A percentile compares a stretch with the other conserved stretches of the same genome.
These are phyloP conservation scores for Axis porcinus DNA, from an alignment of 2,113 vertebrate genomes.

Conservation along the genomic window DNA sequence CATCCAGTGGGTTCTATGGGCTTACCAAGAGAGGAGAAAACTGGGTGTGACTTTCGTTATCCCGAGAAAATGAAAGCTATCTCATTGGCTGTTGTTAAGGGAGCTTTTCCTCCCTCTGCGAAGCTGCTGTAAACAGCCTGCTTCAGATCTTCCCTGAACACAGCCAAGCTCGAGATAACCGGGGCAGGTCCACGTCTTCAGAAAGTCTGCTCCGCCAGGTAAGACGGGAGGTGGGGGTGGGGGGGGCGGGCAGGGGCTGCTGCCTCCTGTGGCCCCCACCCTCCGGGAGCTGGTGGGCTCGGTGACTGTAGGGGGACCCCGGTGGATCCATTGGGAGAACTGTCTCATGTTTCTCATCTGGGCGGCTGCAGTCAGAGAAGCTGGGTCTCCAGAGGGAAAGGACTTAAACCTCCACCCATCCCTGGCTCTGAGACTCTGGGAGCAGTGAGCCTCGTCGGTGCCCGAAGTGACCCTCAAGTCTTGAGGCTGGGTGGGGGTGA, in stretches of 20 bases:
- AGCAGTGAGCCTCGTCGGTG: fast-evolving
- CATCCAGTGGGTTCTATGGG: background rate
- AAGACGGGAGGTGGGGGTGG: background rate
- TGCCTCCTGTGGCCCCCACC: fast-evolving
- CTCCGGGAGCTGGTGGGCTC: too few relatives aligned
- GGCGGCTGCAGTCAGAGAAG: background rate
- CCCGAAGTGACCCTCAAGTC: background rate
- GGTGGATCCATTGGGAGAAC: fast-evolving
- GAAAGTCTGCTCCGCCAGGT: background rate
- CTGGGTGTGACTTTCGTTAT: background rate
- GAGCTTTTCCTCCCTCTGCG: fast-evolving
- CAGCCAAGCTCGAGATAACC: fast-evolving
- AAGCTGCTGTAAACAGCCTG: background rate
- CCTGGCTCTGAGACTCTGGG: too few relatives aligned
- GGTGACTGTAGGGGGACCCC: fast-evolving
- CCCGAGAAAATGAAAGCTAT: background rate
- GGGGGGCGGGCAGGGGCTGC: background rate
- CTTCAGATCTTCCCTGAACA: background rate
- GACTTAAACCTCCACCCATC: fast-evolving
- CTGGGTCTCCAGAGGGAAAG: background rate
- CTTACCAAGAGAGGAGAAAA: background rate
- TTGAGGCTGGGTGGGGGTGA: background rate
- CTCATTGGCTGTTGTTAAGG: background rate
- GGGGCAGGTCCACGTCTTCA: fast-evolving
- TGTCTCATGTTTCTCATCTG: background rate